Conservation (phyloP, 2,113 vertebrate genomes). For the Macaca nemestrina region DNA sequence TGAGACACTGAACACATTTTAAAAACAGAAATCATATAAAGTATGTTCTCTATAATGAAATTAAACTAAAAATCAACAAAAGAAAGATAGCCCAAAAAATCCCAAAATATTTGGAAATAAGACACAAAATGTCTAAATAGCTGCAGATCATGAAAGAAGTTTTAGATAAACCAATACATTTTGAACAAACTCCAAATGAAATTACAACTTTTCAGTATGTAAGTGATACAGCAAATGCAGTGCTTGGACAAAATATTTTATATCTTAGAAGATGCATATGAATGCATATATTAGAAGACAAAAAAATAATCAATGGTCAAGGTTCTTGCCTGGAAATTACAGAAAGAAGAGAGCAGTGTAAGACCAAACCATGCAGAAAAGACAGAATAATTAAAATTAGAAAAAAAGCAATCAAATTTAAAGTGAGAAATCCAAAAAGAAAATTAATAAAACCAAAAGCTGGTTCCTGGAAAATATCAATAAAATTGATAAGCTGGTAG, state of each 20-base stretch:
- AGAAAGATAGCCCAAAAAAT: too few relatives aligned
- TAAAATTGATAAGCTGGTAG: background rate
- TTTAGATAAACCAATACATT: background rate
- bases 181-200: background rate
- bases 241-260: background rate
- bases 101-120: background rate
- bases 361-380: background rate
- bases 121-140: background rate
- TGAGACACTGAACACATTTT: background rate
- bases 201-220: background rate
- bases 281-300: background rate
- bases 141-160: background rate
- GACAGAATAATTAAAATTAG: background rate
- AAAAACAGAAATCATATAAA: background rate
- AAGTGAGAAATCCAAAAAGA: background rate
- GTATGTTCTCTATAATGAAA: background rate
- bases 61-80: too few relatives aligned
- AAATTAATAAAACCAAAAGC: background rate
- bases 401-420: background rate
- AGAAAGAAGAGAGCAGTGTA: background rate
- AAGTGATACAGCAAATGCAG: background rate
- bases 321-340: background rate
- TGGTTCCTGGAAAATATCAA: background rate
- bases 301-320: background rate
- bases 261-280: background rate